phyloP scores from a whole-genome alignment of 2,113 vertebrate genomes.

The Parotia lawesii region DNA sequence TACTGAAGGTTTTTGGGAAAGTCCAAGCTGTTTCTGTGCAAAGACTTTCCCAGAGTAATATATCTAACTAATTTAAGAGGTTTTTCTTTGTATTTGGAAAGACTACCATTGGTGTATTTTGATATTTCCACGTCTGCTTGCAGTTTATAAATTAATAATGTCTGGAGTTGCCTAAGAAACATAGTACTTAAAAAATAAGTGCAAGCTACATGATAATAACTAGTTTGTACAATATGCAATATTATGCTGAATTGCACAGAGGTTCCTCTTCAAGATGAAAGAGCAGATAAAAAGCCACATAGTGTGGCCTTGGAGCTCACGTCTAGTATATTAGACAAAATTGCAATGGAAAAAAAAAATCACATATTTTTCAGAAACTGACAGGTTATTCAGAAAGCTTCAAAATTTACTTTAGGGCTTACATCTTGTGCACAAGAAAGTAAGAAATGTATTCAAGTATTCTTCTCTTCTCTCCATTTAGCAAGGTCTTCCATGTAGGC shows the following conservation, averaged over 20 bases:
- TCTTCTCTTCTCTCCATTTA: neutral
- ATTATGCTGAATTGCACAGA: neutral
- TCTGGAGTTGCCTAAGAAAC: neutral
- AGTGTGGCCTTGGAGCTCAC: neutral
- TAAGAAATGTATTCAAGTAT: neutral
- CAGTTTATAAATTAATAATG: neutral
- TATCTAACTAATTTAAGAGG: neutral
- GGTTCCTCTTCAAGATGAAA: neutral
- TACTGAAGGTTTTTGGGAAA: neutral
- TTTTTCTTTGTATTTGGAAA: neutral
- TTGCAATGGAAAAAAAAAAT: neutral
- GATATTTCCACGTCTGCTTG: neutral
- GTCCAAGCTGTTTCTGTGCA: neutral
- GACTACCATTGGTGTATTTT: neutral
- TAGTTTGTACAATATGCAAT: neutral
- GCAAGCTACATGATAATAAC: neutral
- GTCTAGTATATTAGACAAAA: neutral
- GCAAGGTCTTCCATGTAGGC: neutral
- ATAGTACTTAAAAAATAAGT: neutral
- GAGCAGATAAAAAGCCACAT: neutral
- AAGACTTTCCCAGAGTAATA: neutral
- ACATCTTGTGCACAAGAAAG: neutral
- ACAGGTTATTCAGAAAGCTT: fast-evolving
- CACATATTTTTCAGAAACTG: neutral
- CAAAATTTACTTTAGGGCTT: neutral